Base-by-base conservation (phyloP, 2,797 vertebrate species). In the Micrastur ruficollis region DNA sequence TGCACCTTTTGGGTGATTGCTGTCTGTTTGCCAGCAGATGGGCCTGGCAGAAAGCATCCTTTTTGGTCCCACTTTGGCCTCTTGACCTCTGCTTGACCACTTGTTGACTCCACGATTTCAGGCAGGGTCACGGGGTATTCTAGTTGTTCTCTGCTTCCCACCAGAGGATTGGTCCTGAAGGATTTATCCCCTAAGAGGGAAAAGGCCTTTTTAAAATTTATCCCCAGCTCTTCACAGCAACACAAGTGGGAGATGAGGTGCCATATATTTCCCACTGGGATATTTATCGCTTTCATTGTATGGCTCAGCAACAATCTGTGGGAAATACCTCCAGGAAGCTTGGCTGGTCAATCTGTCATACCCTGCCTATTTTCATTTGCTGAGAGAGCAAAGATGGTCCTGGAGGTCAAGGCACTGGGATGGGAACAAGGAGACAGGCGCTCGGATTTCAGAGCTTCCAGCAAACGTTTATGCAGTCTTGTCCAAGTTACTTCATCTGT, bases 61-160 rank as follows among this genome's bases (percentile, higher is more conserved):
- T 80, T 91, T n/a, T 9, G 75, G 97, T 97, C 97, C 96, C 53
- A 0, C 26, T 40, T 73, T 93, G 97, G 97, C 97, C 98, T 87
- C 90, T 78, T 97, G 96, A 98, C 97, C 97, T 93, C 83, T 87
- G 95, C 93, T 56, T 90, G 76, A 93, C 97, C 98, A 97, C 96
- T 98, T 97, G 96, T 96, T 98, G 98, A 97, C 98, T 98, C 90
- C 86, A 22, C 16, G 73, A 70, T 97, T 97, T 94, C 56, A 38
- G 18, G 34, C 76, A 29, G 93, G 89, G 92, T 96, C 93, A 97
- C 2, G 17, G 89, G 95, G 94, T 74, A 83, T 89, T 80, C 95
- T 71, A 29, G 88, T 83, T 78, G n/a, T 91, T 95, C 92, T 79
- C 63, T 19, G 91, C 94, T 88, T 94, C 91, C 91, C 92, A 85